Conservation (phyloP, 1,140 invertebrate species). For the Octopus sinensis region DNA sequence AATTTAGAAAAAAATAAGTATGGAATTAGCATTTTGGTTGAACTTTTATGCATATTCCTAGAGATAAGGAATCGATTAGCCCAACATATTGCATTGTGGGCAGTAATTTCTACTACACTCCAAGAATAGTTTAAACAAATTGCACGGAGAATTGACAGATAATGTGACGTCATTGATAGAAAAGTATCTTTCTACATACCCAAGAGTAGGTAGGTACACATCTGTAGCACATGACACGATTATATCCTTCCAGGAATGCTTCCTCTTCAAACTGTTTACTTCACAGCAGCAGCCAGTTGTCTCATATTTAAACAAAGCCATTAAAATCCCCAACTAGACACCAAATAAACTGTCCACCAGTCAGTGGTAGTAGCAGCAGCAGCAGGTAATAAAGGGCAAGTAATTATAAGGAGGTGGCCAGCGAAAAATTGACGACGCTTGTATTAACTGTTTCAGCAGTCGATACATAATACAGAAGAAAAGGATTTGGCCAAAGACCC, state of each 20-base stretch:
- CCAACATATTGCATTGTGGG: too few relatives aligned
- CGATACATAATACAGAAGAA: too few relatives aligned
- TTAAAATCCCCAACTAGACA: neutral
- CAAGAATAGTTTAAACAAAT: neutral
- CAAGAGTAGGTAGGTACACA: constrained; percentile 9
- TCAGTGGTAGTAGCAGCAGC: neutral
- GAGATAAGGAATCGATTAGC: too few relatives aligned
- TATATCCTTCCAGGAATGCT: constrained; percentile 2
- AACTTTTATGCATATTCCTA: too few relatives aligned
- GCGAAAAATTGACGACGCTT: too few relatives aligned
- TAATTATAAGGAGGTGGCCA: too few relatives aligned
- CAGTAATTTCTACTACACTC: too few relatives aligned
- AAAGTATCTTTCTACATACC: constrained; percentile 12
- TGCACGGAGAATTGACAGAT: neutral
- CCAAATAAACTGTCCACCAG: neutral
- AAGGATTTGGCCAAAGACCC: too few relatives aligned
- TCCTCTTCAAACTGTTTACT: constrained; percentile 10
- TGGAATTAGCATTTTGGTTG: too few relatives aligned
- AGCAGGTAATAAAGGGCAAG: neutral
- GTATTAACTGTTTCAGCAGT: too few relatives aligned
- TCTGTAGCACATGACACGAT: constrained; percentile 6
- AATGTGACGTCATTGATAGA: constrained; percentile 6
- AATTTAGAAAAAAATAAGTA: too few relatives aligned
- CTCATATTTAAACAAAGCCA: neutral
- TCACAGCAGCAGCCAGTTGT: neutral